phyloP scores from a whole-genome alignment of 2,113 vertebrate genomes.

The Globicephala melas region DNA sequence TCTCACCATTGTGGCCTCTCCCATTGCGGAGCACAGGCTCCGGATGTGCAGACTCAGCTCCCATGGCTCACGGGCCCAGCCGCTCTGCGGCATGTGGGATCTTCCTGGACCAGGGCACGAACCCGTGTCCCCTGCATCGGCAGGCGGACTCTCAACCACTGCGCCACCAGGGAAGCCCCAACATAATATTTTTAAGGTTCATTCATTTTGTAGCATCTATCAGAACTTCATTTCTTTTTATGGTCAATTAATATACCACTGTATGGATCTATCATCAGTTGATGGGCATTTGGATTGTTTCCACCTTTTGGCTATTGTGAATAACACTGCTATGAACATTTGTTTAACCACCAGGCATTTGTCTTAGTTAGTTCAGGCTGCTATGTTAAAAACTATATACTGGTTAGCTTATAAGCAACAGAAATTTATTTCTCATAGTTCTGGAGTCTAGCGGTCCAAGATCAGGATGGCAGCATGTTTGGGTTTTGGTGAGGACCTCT shows the following conservation, averaged over 20 bases:
- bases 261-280: background rate
- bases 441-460: background rate
- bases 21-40: too few relatives aligned
- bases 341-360: background rate
- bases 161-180: background rate
- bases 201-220: background rate
- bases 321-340: background rate
- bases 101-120: fast-evolving
- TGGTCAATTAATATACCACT: background rate
- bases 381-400: background rate
- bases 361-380: background rate
- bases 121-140: too few relatives aligned
- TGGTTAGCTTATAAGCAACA: background rate
- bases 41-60: fast-evolving
- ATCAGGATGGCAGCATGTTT: background rate
- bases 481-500: background rate
- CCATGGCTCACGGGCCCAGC: too few relatives aligned
- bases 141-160: too few relatives aligned
- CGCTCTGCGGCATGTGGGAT: too few relatives aligned
- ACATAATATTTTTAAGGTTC: background rate
- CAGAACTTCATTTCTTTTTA: background rate
- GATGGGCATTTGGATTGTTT: background rate
- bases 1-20: too few relatives aligned
- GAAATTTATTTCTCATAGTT: background rate
- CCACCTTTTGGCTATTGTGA: background rate